Base-by-base conservation (phyloP, 2,888 invertebrate species). In the Epistrophe grossulariae region DNA sequence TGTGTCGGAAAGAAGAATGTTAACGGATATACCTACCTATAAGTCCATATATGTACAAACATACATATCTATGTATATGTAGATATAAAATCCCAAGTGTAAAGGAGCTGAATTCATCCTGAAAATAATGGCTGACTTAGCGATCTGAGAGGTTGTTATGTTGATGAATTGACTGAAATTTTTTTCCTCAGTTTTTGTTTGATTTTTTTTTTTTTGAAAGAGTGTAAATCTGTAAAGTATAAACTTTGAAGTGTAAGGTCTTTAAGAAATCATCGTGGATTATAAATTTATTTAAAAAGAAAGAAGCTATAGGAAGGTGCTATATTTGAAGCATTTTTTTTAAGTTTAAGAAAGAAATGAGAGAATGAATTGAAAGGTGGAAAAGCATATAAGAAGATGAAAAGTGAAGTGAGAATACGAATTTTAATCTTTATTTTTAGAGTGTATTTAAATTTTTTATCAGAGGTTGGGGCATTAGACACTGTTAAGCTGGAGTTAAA, bases 101-200 rank as follows among this genome's bases (percentile, higher is more conserved):
- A 66, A 57, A 45, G 66, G 68, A 68, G 68, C 73, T 28, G 40
- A 50, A 50, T 64, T 74, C 40, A 81, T 81, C 70, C 87, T 62
- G 48, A 79, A 79, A 87, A 79, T 72, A 79, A 87, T 87, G 72
- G 76, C 48, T 82, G 87, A 76, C 82, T 87, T 87, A 82, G 79
- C 79, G 79, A 72, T 68, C 59, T 82, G 76, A 76, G 74, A 82
- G 71, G 79, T 79, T 82, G 87, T 79, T 82, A 64, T 76, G 79
- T 76, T 87, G 87, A 87, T 87, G 87, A 79, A 87, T 87, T 85
- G 71, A 74, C 74, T 74, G 48, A 71, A 57, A 50, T 66, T 74
- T 81, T 71, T 40, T 35, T 31, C 59, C 28, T 17, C 45, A 31
- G n/a, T 48, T 38, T 38, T 19, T 5, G n/a, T 64, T 64, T 45